phyloP scores from a whole-genome alignment of 1,140 invertebrate species.

The Wiebesia pumilae region DNA sequence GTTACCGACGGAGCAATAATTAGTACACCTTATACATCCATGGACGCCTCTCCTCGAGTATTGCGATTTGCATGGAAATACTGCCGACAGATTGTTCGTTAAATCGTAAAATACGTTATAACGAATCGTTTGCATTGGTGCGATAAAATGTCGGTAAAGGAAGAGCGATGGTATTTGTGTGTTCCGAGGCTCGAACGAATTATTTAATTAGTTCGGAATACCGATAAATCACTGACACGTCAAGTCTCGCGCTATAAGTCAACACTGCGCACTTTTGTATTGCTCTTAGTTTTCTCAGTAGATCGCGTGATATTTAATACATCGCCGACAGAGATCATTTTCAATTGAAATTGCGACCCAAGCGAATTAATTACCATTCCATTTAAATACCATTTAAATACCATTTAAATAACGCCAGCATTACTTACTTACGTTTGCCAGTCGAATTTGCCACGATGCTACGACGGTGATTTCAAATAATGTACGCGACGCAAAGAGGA shows the following conservation, averaged over 20 bases:
- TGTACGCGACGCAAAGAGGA: background rate
- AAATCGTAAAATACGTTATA: too few relatives aligned
- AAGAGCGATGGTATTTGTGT: background rate
- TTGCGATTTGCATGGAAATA: too few relatives aligned
- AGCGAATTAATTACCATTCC: background rate
- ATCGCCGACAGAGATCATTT: background rate
- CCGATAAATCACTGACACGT: background rate
- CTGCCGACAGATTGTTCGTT: too few relatives aligned
- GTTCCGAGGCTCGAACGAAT: background rate
- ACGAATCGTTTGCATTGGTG: too few relatives aligned
- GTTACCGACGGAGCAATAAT: too few relatives aligned
- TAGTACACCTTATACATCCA: too few relatives aligned
- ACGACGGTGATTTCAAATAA: background rate
- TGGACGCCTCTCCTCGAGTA: too few relatives aligned
- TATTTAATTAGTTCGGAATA: background rate
- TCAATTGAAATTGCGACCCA: background rate
- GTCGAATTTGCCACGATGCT: background rate
- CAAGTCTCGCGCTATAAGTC: background rate
- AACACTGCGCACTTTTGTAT: background rate
- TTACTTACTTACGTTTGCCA: background rate
- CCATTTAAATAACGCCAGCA: too few relatives aligned
- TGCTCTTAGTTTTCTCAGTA: background rate
- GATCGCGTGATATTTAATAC: background rate
- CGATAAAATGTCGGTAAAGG: background rate
- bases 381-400: background rate